A percentile compares a stretch with the other conserved stretches of the same genome.
Conservation (phyloP, 2,113 vertebrate species). For the Trachemys scripta region DNA sequence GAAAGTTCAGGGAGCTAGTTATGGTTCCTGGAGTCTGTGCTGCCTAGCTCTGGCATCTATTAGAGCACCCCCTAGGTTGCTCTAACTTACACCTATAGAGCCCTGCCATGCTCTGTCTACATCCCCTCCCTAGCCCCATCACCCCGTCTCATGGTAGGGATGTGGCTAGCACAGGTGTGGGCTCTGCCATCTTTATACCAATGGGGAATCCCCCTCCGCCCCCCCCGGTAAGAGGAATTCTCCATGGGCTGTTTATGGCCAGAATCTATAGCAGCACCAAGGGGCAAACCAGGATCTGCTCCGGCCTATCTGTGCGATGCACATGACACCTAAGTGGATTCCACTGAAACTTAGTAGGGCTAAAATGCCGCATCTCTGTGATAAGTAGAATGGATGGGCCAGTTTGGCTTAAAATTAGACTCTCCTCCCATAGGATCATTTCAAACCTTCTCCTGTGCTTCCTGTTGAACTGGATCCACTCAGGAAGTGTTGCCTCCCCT, state of each 20-base stretch:
- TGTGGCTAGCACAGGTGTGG: background rate
- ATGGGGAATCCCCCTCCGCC: background rate
- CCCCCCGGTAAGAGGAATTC: background rate
- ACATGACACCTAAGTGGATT: conserved; percentile 26
- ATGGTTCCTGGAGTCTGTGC: no score
- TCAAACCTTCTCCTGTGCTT: conserved; percentile 11
- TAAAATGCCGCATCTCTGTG: conserved; percentile 41
- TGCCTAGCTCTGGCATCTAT: no score
- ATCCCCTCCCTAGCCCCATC: fast-evolving
- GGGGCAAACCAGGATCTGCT: background rate
- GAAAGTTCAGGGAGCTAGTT: no score
- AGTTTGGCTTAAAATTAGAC: conserved; percentile 63
- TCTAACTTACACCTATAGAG: background rate
- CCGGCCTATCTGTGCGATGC: background rate
- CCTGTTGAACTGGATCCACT: background rate
- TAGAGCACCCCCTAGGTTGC: fast-evolving
- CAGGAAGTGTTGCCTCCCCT: background rate
- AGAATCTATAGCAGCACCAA: background rate
- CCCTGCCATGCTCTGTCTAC: background rate
- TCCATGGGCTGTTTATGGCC: fast-evolving
- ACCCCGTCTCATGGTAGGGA: fast-evolving
- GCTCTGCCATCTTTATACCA: fast-evolving
- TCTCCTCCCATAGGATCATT: conserved; percentile 35
- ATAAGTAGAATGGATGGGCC: conserved; percentile 64
- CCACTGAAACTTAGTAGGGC: conserved; percentile 39